phyloP scores from a whole-genome alignment of 2,888 invertebrate genomes.

The Chamaedrilus cognettii region DNA sequence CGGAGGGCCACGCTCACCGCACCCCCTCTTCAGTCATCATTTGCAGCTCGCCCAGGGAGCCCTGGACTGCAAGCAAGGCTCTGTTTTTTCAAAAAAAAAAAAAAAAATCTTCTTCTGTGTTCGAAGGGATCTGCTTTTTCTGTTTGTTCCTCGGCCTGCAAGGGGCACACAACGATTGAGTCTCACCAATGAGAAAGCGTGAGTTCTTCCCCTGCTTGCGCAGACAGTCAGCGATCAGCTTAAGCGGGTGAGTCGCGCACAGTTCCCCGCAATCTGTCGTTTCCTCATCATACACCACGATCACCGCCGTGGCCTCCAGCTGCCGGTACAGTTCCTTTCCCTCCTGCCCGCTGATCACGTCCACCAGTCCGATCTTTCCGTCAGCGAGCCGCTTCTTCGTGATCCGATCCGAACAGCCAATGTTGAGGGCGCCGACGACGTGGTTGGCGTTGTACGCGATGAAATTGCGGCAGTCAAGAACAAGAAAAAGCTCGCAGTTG shows the following conservation, averaged over 20 bases:
- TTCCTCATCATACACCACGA: slow-evolving; percentile 73
- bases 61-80: too few relatives aligned
- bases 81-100: too few relatives aligned
- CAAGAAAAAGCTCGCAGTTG: slow-evolving; percentile 3
- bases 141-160: too few relatives aligned
- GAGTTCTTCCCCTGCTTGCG: slow-evolving; percentile 71
- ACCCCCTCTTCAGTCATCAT: too few relatives aligned
- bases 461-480: slow-evolving; percentile 69
- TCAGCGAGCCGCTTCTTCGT: slow-evolving; percentile 70
- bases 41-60: too few relatives aligned
- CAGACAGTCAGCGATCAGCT: slow-evolving; percentile 69
- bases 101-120: too few relatives aligned
- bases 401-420: slow-evolving; percentile 73
- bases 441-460: slow-evolving; percentile 73
- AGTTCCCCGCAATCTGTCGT: slow-evolving; percentile 65
- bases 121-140: too few relatives aligned
- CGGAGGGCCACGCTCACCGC: too few relatives aligned
- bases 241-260: slow-evolving; percentile 65
- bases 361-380: slow-evolving; percentile 69
- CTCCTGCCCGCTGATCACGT: slow-evolving; percentile 69
- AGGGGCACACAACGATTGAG: too few relatives aligned
- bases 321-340: slow-evolving; percentile 68
- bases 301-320: slow-evolving; percentile 60
- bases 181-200: slow-evolving; percentile 70
- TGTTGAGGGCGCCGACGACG: slow-evolving; percentile 67